A percentile compares a stretch with the other conserved stretches of the same genome.
These are phyloP conservation scores for Creontiades dilutus DNA, from an alignment of 2,888 invertebrate species.

Conservation along the genomic window DNA sequence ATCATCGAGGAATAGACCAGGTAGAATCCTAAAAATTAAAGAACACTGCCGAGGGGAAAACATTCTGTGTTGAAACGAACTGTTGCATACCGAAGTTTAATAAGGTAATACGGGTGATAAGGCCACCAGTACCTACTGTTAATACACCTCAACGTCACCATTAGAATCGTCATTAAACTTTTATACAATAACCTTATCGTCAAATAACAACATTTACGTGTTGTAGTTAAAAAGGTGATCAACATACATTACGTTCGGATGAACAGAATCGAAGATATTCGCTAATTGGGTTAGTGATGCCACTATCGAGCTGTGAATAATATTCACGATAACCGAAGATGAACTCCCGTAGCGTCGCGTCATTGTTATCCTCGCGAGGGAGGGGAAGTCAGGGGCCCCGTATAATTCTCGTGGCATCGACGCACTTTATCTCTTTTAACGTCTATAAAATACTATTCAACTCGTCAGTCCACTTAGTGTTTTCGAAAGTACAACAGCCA, in stretches of 20 bases:
- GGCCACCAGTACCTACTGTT: neutral
- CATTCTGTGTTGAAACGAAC: too few species aligned
- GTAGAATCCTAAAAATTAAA: too few species aligned
- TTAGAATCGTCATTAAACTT: neutral
- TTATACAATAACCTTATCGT: neutral
- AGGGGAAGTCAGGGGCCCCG: neutral
- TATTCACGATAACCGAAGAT: conserved; percentile 10
- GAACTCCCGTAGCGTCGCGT: conserved; percentile 8
- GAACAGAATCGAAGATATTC: neutral
- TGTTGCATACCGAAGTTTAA: too few species aligned
- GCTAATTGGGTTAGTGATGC: neutral
- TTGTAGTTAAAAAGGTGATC: neutral
- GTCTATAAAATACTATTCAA: conserved; percentile 22
- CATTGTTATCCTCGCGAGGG: neutral
- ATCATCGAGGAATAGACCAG: too few species aligned
- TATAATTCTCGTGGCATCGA: neutral
- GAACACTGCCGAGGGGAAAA: too few species aligned
- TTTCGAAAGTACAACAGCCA: neutral
- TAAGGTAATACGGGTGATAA: too few species aligned
- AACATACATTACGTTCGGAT: neutral
- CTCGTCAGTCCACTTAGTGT: neutral
- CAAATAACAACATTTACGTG: neutral
- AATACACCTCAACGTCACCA: neutral
- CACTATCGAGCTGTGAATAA: neutral
- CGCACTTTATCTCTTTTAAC: conserved; percentile 28